phyloP scores from a whole-genome alignment of 1,140 invertebrate genomes.

The Coelopa frigida region DNA sequence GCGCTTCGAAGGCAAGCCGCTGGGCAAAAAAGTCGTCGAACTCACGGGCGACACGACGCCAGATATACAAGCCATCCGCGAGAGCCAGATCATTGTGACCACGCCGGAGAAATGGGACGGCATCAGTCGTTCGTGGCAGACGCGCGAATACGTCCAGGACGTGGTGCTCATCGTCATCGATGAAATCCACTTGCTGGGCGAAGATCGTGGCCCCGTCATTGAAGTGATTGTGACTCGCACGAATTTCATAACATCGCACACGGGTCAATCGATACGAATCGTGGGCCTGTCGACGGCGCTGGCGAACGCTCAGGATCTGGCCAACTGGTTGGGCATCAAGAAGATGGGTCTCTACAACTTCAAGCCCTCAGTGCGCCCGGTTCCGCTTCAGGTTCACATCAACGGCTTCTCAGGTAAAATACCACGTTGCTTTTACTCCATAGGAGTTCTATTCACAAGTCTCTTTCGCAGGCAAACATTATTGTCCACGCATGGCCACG shows the following conservation, averaged over 20 bases:
- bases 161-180: slow-evolving; percentile 95
- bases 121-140: slow-evolving; percentile 95
- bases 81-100: slow-evolving; percentile 90
- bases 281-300: slow-evolving; percentile 95
- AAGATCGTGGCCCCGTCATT: slow-evolving; percentile 77
- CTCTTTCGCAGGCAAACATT: slow-evolving; percentile 75
- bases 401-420: slow-evolving; percentile 59
- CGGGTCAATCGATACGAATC: slow-evolving; percentile 69
- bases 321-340: slow-evolving; percentile 90
- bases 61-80: slow-evolving; percentile 76
- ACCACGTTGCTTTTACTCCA: too few species aligned
- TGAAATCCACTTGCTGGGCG: slow-evolving; percentile 95
- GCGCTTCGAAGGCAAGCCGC: slow-evolving; percentile 64
- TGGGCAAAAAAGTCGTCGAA: slow-evolving; percentile 87
- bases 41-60: slow-evolving; percentile 95
- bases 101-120: slow-evolving; percentile 99
- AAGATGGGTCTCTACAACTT: slow-evolving; percentile 96
- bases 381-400: slow-evolving; percentile 94
- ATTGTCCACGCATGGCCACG: slow-evolving; percentile 97
- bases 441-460: too few species aligned
- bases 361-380: slow-evolving; percentile 91
- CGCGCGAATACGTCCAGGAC: slow-evolving; percentile 85
- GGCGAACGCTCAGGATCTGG: slow-evolving; percentile 94
- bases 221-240: slow-evolving; percentile 82
- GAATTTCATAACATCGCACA: slow-evolving; percentile 88